A percentile compares a stretch with the other conserved stretches of the same genome.
These are phyloP conservation scores for Macaca fascicularis DNA, from an alignment of 2,113 vertebrate species.

Conservation along the genomic window T2T-MFA8v1.1 NC_088388.1:110536001-110536500, in stretches of 20 bases:
- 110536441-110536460: constrained; percentile 35
- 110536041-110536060: no score
- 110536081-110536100: no score
- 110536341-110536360: constrained; percentile 17
- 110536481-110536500: neutral
- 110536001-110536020: no score
- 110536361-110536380: neutral
- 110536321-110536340: constrained; percentile 25
- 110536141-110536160: neutral
- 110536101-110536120: no score
- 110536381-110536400: neutral
- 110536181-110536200: neutral
- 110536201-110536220: constrained; percentile 11
- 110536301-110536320: constrained; percentile 19
- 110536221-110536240: neutral
- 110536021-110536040: no score
- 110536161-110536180: neutral
- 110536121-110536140: no score
- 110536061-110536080: no score
- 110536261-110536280: neutral
- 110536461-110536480: constrained; percentile 28
- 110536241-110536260: neutral
- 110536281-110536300: constrained; percentile 37
- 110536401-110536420: neutral
- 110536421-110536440: neutral